Conservation (phyloP, 2,797 vertebrate genomes). For the Leptodactylus fallax region DNA sequence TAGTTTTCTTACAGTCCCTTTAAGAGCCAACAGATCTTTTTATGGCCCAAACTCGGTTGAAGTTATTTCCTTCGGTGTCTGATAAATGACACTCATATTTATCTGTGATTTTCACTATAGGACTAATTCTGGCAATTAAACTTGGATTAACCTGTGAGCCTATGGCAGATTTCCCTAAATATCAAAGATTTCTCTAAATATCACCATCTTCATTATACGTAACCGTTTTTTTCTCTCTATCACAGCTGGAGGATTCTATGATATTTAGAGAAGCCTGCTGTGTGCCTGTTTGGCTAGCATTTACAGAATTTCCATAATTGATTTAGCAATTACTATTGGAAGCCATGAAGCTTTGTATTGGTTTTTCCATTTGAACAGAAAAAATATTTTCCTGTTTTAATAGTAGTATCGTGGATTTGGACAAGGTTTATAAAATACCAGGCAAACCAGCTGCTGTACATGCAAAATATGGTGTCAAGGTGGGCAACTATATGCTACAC, state of each 20-base stretch:
- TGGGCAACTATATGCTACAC: too few relatives aligned
- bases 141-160: slow-evolving; percentile 55
- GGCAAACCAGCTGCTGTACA: too few relatives aligned
- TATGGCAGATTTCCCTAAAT: slow-evolving; percentile 59
- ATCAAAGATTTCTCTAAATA: slow-evolving; percentile 62
- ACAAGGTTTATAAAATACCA: not conserved
- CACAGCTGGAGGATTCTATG: slow-evolving; percentile 56
- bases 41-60: not conserved
- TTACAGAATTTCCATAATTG: slow-evolving; percentile 51
- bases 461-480: too few relatives aligned
- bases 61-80: not conserved
- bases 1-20: not conserved
- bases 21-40: not conserved
- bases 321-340: slow-evolving; percentile 54
- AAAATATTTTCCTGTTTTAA: slow-evolving; percentile 13
- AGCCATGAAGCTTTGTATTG: slow-evolving; percentile 19
- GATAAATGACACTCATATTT: slow-evolving; percentile 46
- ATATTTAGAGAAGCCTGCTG: slow-evolving; percentile 59
- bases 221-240: slow-evolving; percentile 33
- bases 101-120: not conserved
- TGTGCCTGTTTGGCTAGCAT: slow-evolving; percentile 50
- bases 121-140: slow-evolving; percentile 58
- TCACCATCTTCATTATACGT: slow-evolving; percentile 52
- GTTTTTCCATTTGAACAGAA: slow-evolving; percentile 1
- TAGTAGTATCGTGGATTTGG: not conserved